Evolutionary conservation across 2,888 invertebrate species (phyloP).

Genomic region (Lasioglossum lativentre): DNA sequence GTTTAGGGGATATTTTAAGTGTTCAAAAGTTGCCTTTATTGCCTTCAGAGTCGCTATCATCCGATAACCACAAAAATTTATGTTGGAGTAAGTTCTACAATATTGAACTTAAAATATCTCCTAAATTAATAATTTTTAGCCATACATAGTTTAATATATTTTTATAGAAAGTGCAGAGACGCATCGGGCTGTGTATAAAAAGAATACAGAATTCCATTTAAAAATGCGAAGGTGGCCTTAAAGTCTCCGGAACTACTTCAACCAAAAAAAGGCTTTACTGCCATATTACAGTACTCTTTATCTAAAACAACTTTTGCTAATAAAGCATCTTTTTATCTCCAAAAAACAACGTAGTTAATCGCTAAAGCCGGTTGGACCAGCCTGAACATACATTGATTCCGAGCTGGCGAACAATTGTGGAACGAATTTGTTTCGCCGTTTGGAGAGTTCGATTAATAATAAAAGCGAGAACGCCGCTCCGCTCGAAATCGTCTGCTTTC

Average conservation of each 20-base stretch:
- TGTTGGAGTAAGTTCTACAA: no score
- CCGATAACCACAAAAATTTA: no score
- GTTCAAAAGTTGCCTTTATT: no score
- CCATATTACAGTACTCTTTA: no score
- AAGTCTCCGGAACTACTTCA: no score
- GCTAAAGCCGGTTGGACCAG: not conserved
- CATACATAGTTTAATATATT: not conserved
- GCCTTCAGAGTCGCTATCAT: not conserved
- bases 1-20: not conserved
- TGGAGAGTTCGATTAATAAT: constrained; percentile 31
- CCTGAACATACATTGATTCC: not conserved
- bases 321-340: not conserved
- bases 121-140: not conserved
- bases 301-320: not conserved
- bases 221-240: not conserved
- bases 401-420: not conserved
- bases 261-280: no score
- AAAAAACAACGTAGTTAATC: not conserved
- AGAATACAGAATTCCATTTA: not conserved
- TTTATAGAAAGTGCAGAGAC: not conserved
- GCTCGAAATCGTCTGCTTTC: constrained; percentile 51
- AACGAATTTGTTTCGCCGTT: not conserved
- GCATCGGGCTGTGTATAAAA: not conserved
- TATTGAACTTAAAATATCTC: no score
- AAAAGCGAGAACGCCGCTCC: constrained; percentile 24